A percentile compares a stretch with the other conserved stretches of the same genome.
Evolutionary conservation across 2,113 vertebrate species (phyloP).

Genomic region (Lathamus discolor): DNA sequence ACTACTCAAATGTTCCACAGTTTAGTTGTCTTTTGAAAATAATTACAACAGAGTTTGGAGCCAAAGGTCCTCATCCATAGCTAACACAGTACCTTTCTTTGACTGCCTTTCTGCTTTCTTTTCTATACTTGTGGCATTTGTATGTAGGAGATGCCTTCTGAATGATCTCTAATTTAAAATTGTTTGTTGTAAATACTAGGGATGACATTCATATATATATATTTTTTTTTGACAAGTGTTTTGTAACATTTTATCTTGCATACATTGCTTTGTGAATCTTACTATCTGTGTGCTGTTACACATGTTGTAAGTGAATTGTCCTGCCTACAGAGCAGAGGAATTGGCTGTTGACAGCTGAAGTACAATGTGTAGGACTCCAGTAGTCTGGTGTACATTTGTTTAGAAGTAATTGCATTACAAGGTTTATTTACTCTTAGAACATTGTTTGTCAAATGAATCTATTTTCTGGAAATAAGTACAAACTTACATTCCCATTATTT

Average conservation of each 20-base stretch:
- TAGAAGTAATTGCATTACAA: slow-evolving; percentile 59
- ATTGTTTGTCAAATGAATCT: slow-evolving; percentile 59
- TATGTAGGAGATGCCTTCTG: slow-evolving; percentile 46
- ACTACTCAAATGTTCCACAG: neutral
- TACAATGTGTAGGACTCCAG: slow-evolving; percentile 17
- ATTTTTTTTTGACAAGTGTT: slow-evolving; percentile 56
- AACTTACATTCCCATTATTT: slow-evolving; percentile 70
- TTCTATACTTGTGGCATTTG: neutral
- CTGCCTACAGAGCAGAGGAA: slow-evolving; percentile 29
- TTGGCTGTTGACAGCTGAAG: slow-evolving; percentile 47
- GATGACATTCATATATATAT: neutral
- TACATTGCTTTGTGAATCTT: slow-evolving; percentile 16
- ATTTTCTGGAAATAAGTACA: slow-evolving; percentile 70
- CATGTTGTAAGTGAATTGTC: slow-evolving; percentile 9
- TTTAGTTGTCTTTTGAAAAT: slow-evolving; percentile 46
- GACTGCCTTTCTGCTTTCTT: slow-evolving; percentile 30
- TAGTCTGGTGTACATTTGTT: slow-evolving; percentile 58
- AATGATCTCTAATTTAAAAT: slow-evolving; percentile 56
- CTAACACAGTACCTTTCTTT: slow-evolving; percentile 28
- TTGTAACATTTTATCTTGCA: slow-evolving; percentile 16
- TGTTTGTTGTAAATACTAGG: slow-evolving; percentile 47
- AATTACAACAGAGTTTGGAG: slow-evolving; percentile 3
- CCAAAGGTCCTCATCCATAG: slow-evolving; percentile 57
- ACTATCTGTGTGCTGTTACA: neutral
- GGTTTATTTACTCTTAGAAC: slow-evolving; percentile 30